Evolutionary conservation across 2,888 invertebrate genomes (phyloP).

Genomic region (Ganaspis brasiliensis): DNA sequence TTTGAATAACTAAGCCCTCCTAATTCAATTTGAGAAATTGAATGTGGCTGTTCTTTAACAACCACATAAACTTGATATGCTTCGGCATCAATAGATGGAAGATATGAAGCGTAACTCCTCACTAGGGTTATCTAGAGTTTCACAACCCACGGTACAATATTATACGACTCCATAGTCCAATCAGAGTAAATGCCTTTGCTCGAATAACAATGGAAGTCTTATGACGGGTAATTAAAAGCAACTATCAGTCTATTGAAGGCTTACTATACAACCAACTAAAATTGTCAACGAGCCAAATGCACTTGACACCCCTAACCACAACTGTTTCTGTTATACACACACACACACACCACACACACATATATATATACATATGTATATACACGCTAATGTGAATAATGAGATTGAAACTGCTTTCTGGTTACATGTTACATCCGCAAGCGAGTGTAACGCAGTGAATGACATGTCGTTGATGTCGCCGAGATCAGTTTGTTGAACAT

Average conservation of each 20-base stretch:
- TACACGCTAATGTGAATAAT: slow-evolving; percentile 22
- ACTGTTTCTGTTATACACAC: too few relatives aligned
- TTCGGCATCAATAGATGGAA: too few relatives aligned
- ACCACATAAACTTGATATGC: neutral
- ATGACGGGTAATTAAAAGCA: slow-evolving; percentile 4
- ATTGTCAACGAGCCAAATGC: slow-evolving; percentile 20
- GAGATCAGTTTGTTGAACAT: slow-evolving; percentile 32
- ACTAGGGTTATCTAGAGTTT: neutral
- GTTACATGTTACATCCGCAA: slow-evolving; percentile 17
- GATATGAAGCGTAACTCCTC: neutral
- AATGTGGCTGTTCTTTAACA: too few relatives aligned
- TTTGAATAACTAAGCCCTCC: too few relatives aligned
- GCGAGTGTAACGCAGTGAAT: slow-evolving; percentile 9
- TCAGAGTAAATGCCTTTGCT: neutral
- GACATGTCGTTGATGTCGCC: slow-evolving; percentile 27
- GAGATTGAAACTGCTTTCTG: slow-evolving; percentile 25
- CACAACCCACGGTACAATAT: neutral
- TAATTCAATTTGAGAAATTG: too few relatives aligned
- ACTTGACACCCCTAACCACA: neutral
- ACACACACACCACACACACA: too few relatives aligned
- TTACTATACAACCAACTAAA: neutral
- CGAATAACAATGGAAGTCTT: slow-evolving; percentile 24
- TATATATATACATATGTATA: neutral
- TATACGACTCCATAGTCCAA: slow-evolving; percentile 23
- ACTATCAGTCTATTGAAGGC: slow-evolving; percentile 24